Percentiles rank a stretch among this genome's conserved stretches.
Conservation (phyloP, 2,113 vertebrate genomes). For the Heloderma charlesbogerti region DNA sequence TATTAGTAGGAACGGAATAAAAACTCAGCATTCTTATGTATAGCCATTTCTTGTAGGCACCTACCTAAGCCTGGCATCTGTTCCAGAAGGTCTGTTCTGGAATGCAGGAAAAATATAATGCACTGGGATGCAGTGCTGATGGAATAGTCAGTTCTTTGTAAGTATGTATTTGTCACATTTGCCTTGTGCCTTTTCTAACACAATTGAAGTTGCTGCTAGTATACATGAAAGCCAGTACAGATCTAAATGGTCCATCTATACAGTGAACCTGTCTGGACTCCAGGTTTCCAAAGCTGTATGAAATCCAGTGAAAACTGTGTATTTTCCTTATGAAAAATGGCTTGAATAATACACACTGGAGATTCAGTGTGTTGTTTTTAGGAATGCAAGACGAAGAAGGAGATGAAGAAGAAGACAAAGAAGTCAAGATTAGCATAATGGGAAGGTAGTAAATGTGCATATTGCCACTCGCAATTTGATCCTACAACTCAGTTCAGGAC, state of each 20-base stretch:
- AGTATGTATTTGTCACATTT: neutral
- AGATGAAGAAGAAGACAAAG: neutral
- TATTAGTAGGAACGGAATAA: neutral
- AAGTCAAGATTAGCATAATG: neutral
- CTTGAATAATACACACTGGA: neutral
- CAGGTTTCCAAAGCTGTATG: neutral
- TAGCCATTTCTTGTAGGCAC: neutral
- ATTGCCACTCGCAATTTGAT: neutral
- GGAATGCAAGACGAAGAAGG: no score
- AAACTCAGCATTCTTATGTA: neutral
- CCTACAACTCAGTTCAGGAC: neutral
- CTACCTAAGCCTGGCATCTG: neutral
- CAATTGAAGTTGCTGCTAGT: conserved; percentile 1
- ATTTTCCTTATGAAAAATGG: neutral
- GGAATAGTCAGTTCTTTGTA: neutral
- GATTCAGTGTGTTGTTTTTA: neutral
- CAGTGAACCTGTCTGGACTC: neutral
- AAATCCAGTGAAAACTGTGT: neutral
- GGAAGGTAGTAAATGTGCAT: neutral
- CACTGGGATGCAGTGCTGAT: neutral
- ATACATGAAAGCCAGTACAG: conserved; percentile 5
- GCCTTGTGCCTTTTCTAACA: neutral
- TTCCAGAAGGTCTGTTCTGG: neutral
- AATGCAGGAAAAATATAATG: neutral
- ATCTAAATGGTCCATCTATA: neutral